Conservation (phyloP, 1,140 invertebrate genomes). For the Atta texana region DNA sequence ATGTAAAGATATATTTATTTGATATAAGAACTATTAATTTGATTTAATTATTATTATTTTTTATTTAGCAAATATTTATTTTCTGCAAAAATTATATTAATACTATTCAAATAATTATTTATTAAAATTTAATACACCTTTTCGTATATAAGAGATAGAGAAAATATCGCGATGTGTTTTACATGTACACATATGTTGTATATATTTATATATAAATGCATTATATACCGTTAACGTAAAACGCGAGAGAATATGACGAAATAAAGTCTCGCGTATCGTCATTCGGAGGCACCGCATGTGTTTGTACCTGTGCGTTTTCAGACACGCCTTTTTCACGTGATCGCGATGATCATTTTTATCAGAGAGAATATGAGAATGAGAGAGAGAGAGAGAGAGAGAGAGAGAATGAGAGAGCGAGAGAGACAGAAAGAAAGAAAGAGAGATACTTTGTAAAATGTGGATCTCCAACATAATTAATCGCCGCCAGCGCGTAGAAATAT, state of each 20-base stretch:
- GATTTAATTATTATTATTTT: too few species aligned
- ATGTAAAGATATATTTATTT: too few species aligned
- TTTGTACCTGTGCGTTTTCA: constrained; percentile 68
- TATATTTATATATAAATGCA: constrained; percentile 79
- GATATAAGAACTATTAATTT: too few species aligned
- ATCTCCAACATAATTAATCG: constrained; percentile 38
- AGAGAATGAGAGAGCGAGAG: constrained; percentile 29
- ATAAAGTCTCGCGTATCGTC: constrained; percentile 78
- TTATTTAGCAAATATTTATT: too few species aligned
- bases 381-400: constrained; percentile 8
- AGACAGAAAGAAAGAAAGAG: constrained; percentile 12
- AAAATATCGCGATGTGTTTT: constrained; percentile 53
- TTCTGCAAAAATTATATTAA: too few species aligned
- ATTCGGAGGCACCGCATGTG: constrained; percentile 68
- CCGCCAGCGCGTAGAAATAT: constrained; percentile 19
- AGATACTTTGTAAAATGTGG: constrained; percentile 13
- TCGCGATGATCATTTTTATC: constrained; percentile 40
- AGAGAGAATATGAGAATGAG: constrained; percentile 29
- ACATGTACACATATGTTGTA: constrained; percentile 74
- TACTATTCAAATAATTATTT: too few species aligned
- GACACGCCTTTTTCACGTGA: constrained; percentile 64
- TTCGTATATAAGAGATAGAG: constrained; percentile 27
- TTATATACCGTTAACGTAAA: constrained; percentile 65
- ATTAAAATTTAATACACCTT: too few species aligned
- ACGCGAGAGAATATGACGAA: constrained; percentile 70